Percentiles rank a stretch among this genome's conserved stretches.
phyloP scores from a whole-genome alignment of 2,888 invertebrate species.

The Antheraea assamensis region DNA sequence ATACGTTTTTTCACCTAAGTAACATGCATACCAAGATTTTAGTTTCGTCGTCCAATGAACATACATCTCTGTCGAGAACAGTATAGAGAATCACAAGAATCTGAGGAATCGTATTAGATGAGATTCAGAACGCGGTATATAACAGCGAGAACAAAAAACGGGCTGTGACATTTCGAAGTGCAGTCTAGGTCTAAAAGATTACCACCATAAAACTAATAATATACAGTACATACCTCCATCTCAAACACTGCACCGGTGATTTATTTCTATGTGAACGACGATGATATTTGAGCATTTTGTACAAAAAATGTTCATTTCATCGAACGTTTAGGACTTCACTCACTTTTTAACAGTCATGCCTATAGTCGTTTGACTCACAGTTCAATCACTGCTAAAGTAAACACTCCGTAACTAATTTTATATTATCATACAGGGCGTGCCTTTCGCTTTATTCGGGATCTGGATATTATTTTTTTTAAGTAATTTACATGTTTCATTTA shows the following conservation, averaged over 20 bases:
- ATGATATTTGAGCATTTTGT: conserved; percentile 82
- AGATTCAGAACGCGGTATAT: too few species aligned
- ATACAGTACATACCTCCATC: conserved; percentile 71
- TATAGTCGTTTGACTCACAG: conserved; percentile 45
- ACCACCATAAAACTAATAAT: conserved; percentile 12
- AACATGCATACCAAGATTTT: too few species aligned
- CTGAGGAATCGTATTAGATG: too few species aligned
- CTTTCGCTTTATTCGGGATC: neutral
- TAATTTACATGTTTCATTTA: neutral
- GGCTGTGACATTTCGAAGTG: neutral
- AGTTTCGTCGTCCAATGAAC: too few species aligned
- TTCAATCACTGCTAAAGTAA: conserved; percentile 27
- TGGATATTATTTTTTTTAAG: neutral
- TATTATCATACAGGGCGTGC: neutral
- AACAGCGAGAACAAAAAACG: neutral
- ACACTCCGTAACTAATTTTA: neutral
- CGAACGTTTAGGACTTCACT: conserved; percentile 43
- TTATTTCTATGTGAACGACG: conserved; percentile 79
- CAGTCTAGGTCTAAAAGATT: neutral
- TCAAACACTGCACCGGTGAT: conserved; percentile 75
- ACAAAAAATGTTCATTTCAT: conserved; percentile 79
- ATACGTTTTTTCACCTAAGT: too few species aligned
- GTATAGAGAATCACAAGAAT: too few species aligned
- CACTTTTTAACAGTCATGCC: conserved; percentile 43
- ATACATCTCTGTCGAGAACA: too few species aligned